Percentiles rank a stretch among this genome's conserved stretches.
These are phyloP conservation scores for Liodrosophila aerea DNA, from an alignment of 2,888 invertebrate species.

Conservation along the genomic window DNA sequence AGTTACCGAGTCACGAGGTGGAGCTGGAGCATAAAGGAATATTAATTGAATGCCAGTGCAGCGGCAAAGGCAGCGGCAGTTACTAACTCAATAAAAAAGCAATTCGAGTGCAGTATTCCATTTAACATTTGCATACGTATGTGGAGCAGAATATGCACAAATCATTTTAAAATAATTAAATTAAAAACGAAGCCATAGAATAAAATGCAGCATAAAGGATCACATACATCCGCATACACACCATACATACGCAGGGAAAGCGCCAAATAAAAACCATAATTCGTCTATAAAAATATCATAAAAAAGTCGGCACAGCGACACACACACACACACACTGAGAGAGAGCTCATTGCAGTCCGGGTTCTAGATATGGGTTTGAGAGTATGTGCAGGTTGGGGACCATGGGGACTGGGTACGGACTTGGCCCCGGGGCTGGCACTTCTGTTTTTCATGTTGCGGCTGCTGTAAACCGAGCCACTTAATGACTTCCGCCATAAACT, in stretches of 20 bases:
- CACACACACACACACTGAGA: constrained; percentile 17
- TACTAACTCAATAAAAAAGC: constrained; percentile 64
- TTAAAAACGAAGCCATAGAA: constrained; percentile 40
- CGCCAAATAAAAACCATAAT: constrained; percentile 75
- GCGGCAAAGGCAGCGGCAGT: too few relatives aligned
- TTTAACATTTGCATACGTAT: constrained; percentile 27
- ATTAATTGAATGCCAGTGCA: constrained; percentile 59
- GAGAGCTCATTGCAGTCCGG: background rate
- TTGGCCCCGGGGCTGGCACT: constrained; percentile 55
- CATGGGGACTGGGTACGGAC: constrained; percentile 2
- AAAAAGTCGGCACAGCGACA: constrained; percentile 54
- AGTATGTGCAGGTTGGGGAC: constrained; percentile 2
- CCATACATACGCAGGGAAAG: constrained; percentile 32
- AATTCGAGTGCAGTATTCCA: constrained; percentile 56
- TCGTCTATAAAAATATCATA: constrained; percentile 75
- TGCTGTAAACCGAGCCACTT: constrained; percentile 77
- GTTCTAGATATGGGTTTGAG: background rate
- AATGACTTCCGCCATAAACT: constrained; percentile 77
- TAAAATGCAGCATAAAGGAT: constrained; percentile 55
- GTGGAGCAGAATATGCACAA: constrained; percentile 35
- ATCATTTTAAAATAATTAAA: constrained; percentile 74
- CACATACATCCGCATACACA: constrained; percentile 22
- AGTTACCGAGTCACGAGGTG: constrained; percentile 53
- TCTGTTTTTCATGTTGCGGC: constrained; percentile 76
- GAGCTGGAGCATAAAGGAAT: constrained; percentile 47